phyloP scores from a whole-genome alignment of 1,140 invertebrate species.

The Apis laboriosa region DNA sequence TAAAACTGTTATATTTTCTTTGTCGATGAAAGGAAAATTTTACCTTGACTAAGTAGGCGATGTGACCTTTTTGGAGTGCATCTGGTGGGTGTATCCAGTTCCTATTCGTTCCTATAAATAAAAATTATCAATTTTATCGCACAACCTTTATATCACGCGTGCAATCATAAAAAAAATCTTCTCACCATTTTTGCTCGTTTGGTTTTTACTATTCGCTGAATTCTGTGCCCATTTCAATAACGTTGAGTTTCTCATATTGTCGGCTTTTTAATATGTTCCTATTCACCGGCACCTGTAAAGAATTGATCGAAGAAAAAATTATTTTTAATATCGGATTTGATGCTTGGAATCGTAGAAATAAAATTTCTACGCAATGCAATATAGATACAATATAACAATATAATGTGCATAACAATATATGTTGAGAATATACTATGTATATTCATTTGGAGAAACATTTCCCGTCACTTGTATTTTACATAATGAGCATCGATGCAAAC shows the following conservation, averaged over 20 bases:
- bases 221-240: slow-evolving; percentile 84
- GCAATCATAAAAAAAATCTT: background rate
- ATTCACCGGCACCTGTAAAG: slow-evolving; percentile 68
- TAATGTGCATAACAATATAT: background rate
- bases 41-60: slow-evolving; percentile 98
- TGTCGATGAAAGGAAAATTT: slow-evolving; percentile 1
- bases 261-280: slow-evolving; percentile 46
- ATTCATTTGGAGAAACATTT: background rate
- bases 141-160: background rate
- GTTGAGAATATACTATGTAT: background rate
- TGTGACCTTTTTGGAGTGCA: slow-evolving; percentile 95
- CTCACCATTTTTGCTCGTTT: slow-evolving; percentile 77
- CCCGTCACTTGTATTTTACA: background rate
- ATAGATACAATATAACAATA: background rate
- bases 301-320: slow-evolving; percentile 12
- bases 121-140: slow-evolving; percentile 48
- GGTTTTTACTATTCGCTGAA: slow-evolving; percentile 81
- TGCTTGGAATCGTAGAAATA: no score
- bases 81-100: slow-evolving; percentile 98
- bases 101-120: slow-evolving; percentile 79
- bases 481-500: background rate
- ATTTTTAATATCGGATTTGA: background rate
- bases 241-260: slow-evolving; percentile 82
- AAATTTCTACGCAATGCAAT: background rate
- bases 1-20: background rate